Percentiles rank a stretch among this genome's conserved stretches.
Conservation (phyloP, 2,113 vertebrate genomes). For the Phalacrocorax brasilianus region DNA sequence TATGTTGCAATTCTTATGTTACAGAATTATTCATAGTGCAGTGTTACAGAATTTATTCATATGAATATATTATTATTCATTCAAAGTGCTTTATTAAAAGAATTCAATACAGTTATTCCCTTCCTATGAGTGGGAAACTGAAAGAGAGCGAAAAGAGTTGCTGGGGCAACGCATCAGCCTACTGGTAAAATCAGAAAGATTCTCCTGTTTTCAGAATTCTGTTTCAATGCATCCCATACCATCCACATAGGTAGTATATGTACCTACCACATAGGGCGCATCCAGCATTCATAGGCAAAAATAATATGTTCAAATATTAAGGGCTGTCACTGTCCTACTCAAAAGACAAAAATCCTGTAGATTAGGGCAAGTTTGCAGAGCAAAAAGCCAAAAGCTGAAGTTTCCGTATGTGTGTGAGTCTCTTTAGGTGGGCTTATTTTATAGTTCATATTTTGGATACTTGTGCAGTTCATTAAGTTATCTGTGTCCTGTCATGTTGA, state of each 20-base stretch:
- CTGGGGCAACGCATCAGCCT: neutral
- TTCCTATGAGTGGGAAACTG: neutral
- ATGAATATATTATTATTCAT: neutral
- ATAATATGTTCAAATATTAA: neutral
- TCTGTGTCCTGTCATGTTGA: neutral
- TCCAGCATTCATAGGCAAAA: neutral
- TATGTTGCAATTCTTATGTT: neutral
- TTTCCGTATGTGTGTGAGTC: neutral
- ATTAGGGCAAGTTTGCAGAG: neutral
- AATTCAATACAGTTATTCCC: neutral
- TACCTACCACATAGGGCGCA: too few species aligned
- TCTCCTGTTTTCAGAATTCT: neutral
- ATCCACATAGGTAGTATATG: neutral
- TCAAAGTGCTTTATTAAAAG: neutral
- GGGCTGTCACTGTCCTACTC: neutral
- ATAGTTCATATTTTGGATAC: neutral
- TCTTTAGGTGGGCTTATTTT: neutral
- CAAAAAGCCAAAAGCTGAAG: neutral
- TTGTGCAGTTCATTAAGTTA: neutral
- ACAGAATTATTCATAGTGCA: neutral
- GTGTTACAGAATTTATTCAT: neutral
- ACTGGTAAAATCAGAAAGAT: neutral
- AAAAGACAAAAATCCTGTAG: neutral
- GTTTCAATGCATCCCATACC: neutral
- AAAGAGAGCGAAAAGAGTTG: neutral